Evolutionary conservation across 1,140 invertebrate genomes (phyloP), one percentile per base, ranked within the genome.

Genomic region (Macrobrachium nipponense): DNA sequence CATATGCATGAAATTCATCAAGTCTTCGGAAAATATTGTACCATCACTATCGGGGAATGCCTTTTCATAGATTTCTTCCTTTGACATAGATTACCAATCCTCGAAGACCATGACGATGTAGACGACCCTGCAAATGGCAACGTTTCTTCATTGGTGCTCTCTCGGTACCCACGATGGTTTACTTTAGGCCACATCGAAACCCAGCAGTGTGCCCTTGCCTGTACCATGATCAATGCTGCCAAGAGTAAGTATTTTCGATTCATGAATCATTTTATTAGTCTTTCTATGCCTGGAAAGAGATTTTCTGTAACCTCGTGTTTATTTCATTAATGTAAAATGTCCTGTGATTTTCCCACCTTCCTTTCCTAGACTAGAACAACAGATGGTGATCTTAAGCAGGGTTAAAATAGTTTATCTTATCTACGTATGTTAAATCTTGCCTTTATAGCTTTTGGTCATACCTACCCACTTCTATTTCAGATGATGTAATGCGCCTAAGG

Each of bases 201-300:
- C 27, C 95, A 96, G 90, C 96, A 96, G 90, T 96, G 95, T 90
- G 93, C 95, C 59, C 91, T 97, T 2, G 95, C 95, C 51, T 95
- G 94, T 23, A 96, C 95, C 0, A 93, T 97, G 91, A 92, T 97
- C 5, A 95, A 94, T 91, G 94, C 94, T 58, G 94, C 95, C 23
- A 95, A 94, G 93, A 93, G 94, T 94, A 90, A 90, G 91, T 82
- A 59, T 8, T 18, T 70, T 23, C 58, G 10, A 14, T 36, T 36
- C 27, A 36, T 36, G 27, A 36, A 36, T 36, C 27, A 36, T 36
- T 14, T 15, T 18, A 23, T 43, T 51, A 3, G 20, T 61, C 8
- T 36, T 36, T 64, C 14, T 43, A 62, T 62, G 18, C 59, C 3
- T 17, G 23, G 20, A 43, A 43, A 61, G 59, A 23, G 58, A 61